Evolutionary conservation across 2,797 vertebrate species (phyloP), one percentile per base, ranked within the genome.

Genomic region (Melopsittacus undulatus): DNA sequence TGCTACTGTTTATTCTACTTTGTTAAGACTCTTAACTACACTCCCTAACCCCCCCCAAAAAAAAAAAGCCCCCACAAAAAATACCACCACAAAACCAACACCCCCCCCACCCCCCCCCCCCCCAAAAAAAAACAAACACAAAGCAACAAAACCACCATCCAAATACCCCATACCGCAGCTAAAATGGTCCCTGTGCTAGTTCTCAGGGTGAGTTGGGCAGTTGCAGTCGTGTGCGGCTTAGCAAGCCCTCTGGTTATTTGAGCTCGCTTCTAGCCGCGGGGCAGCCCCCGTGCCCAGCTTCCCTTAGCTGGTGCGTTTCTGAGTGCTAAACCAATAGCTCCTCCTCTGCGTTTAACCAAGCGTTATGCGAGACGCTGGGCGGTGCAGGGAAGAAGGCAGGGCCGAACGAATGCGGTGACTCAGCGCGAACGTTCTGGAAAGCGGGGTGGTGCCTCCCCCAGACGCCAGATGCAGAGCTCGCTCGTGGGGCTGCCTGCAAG

Each of bases 391-490:
- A 48, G 51, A 46, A 11, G 22, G 19, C 8, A 1, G 6, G 34
- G 45, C n/a, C 4, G 10, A 11, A 40, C 57, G 64, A 52, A 19
- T 38, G 79, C 5, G 66, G 62, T 77, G 87, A 15, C 75, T 69
- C 29, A 8, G 54, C n/a, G 9, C 0, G 96, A 97, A 96, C 3
- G 38, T 97, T 97, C 96, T 97, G 74, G 96, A 97, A 97, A 97
- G 69, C 7, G 4, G 92, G 95, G 83, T 91, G 96, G 92, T 74
- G 91, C 95, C 74, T 86, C 67, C 89, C 84, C 26, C 54, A 34
- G 69, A 46, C n/a, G 27, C 89, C 87, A 59, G 79, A 80, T 24
- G 54, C 42, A 56, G 70, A 67, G 57, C 74, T 91, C 14, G 5
- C 29, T 45, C 9, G 27, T 8, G 0, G n/a, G 34, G 70, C 63